A percentile compares a stretch with the other conserved stretches of the same genome.
These are phyloP conservation scores for Drosophila incognita DNA, from an alignment of 2,888 invertebrate species.

Conservation along the genomic window DNA sequence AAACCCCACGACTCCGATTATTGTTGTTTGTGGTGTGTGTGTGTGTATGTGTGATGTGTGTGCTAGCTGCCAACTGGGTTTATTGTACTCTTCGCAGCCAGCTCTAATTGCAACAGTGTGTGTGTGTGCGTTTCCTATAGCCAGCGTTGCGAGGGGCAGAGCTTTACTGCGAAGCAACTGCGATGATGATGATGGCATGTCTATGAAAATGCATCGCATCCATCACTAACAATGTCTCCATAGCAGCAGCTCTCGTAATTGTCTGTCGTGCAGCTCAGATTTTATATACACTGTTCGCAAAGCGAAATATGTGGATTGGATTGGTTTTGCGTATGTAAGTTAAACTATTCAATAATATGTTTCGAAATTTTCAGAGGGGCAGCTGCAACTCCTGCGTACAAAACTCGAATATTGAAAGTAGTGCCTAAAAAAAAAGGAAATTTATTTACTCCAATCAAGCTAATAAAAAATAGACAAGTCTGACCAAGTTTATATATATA, in stretches of 20 bases:
- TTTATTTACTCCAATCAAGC: neutral
- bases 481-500: neutral
- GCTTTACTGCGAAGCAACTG: slow-evolving; percentile 17
- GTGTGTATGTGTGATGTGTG: slow-evolving; percentile 1
- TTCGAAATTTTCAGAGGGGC: neutral
- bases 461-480: neutral
- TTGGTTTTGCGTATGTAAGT: neutral
- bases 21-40: slow-evolving; percentile 26
- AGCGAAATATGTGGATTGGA: neutral
- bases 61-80: slow-evolving; percentile 66
- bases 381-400: neutral
- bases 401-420: no score
- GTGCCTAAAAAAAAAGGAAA: neutral
- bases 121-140: slow-evolving; percentile 35
- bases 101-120: slow-evolving; percentile 61
- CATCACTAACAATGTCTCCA: slow-evolving; percentile 70
- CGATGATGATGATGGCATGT: slow-evolving; percentile 61
- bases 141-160: slow-evolving; percentile 30
- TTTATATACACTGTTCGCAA: slow-evolving; percentile 13
- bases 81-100: slow-evolving; percentile 71
- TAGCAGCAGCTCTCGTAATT: slow-evolving; percentile 66
- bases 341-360: neutral
- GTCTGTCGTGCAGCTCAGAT: slow-evolving; percentile 65
- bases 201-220: slow-evolving; percentile 76
- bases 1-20: slow-evolving; percentile 62